These are phyloP conservation scores for Ceuthmochares aereus DNA, from an alignment of 2,113 vertebrate genomes.

Conservation along the genomic window DNA sequence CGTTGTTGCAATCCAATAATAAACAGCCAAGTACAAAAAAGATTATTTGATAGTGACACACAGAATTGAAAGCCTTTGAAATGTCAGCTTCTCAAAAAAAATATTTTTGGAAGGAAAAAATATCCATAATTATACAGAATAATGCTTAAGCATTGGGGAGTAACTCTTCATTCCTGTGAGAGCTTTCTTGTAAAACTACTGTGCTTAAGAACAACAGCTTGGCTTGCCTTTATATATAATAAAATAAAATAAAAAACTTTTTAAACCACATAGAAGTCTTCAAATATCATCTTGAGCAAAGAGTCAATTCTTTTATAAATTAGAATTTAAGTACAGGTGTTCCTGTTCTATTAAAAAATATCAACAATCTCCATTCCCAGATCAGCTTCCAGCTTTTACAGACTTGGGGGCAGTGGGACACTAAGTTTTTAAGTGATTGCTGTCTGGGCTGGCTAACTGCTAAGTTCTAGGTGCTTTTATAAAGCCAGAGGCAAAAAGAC, in stretches of 20 bases:
- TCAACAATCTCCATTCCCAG: neutral
- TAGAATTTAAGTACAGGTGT: constrained; percentile 64
- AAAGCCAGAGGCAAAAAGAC: neutral
- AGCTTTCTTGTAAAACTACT: constrained; percentile 65
- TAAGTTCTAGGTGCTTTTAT: constrained; percentile 6
- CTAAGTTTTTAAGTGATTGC: neutral
- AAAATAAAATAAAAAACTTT: neutral
- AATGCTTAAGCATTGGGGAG: constrained; percentile 71
- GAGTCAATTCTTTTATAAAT: constrained; percentile 62
- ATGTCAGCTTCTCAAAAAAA: constrained; percentile 80
- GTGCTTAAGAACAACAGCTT: constrained; percentile 53
- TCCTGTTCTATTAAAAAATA: constrained; percentile 45
- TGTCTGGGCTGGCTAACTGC: constrained; percentile 1
- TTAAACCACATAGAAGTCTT: constrained; percentile 52
- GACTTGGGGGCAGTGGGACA: constrained; percentile 8
- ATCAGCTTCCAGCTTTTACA: neutral
- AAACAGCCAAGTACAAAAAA: constrained; percentile 85
- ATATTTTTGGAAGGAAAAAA: constrained; percentile 80
- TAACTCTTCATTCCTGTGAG: constrained; percentile 58
- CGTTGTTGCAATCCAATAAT: constrained; percentile 87
- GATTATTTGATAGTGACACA: constrained; percentile 87
- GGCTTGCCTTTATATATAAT: constrained; percentile 66
- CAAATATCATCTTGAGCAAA: constrained; percentile 67
- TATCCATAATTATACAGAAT: constrained; percentile 83
- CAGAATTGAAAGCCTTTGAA: constrained; percentile 85